A percentile compares a stretch with the other conserved stretches of the same genome.
phyloP scores from a whole-genome alignment of 1,140 invertebrate genomes.

The Leguminivora glycinivorella region DNA sequence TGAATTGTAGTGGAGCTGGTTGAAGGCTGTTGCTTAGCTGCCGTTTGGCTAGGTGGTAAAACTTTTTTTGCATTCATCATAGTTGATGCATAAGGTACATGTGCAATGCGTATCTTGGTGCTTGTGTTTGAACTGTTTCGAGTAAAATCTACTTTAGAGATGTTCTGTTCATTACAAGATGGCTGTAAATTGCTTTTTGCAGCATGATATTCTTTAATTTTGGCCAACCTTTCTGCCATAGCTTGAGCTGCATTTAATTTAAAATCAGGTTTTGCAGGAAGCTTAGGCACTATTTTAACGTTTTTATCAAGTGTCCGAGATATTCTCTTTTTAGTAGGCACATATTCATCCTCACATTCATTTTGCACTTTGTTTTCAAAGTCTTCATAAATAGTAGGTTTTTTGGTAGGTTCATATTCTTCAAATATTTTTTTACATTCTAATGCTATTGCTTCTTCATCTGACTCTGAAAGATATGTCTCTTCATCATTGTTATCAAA shows the following conservation, averaged over 20 bases:
- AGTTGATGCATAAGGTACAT: constrained; percentile 77
- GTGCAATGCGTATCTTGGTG: constrained; percentile 76
- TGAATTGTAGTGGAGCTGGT: constrained; percentile 81
- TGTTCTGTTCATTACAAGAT: constrained; percentile 36
- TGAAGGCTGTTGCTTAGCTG: constrained; percentile 52
- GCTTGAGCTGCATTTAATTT: constrained; percentile 71
- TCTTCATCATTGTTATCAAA: constrained; percentile 44
- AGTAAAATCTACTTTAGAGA: constrained; percentile 39
- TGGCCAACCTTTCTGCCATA: constrained; percentile 71
- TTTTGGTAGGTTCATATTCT: constrained; percentile 71
- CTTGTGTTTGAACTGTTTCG: constrained; percentile 46
- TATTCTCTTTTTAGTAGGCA: constrained; percentile 70
- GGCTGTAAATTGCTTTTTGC: constrained; percentile 48
- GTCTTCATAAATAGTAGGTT: constrained; percentile 48
- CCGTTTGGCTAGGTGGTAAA: constrained; percentile 45
- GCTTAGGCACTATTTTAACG: constrained; percentile 56
- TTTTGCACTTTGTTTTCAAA: constrained; percentile 41
- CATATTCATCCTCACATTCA: constrained; percentile 57
- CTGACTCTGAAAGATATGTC: constrained; percentile 64
- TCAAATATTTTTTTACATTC: constrained; percentile 79
- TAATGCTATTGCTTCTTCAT: constrained; percentile 71
- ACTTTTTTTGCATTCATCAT: constrained; percentile 72
- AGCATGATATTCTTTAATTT: constrained; percentile 72
- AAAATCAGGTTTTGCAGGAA: constrained; percentile 66
- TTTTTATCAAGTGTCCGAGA: constrained; percentile 67